Evolutionary conservation across 2,888 invertebrate genomes (phyloP).

Genomic region (Polyploca ridens): DNA sequence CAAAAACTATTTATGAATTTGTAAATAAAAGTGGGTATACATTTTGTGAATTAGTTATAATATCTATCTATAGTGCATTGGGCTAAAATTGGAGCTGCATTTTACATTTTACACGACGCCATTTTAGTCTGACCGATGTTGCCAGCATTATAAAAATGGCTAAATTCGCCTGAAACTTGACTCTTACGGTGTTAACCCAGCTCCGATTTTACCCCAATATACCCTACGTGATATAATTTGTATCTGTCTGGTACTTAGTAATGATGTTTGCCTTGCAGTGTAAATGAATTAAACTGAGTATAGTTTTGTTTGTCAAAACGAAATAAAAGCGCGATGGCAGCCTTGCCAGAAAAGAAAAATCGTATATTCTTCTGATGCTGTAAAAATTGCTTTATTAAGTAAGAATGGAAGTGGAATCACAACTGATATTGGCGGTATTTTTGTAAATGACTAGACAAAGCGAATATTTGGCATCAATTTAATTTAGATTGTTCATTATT

Average conservation of each 20-base stretch:
- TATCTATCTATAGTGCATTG: no score
- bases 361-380: constrained; percentile 2
- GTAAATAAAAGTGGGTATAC: not conserved
- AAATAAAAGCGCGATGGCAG: not conserved
- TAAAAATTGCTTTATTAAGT: constrained; percentile 5
- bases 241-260: constrained; percentile 5
- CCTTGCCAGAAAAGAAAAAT: not conserved
- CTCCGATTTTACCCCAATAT: no score
- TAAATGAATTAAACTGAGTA: not conserved
- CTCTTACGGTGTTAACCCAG: no score
- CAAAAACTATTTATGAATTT: not conserved
- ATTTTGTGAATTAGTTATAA: not conserved
- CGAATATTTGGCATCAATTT: no score
- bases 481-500: no score
- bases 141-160: no score
- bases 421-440: constrained; percentile 7
- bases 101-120: no score
- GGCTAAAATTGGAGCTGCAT: no score
- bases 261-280: not conserved
- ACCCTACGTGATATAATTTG: no score
- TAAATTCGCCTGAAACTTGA: no score
- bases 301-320: not conserved
- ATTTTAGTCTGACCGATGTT: no score
- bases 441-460: not conserved
- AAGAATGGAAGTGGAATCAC: not conserved